phyloP scores from a whole-genome alignment of 2,113 vertebrate species.

The Platichthys flesus region DNA sequence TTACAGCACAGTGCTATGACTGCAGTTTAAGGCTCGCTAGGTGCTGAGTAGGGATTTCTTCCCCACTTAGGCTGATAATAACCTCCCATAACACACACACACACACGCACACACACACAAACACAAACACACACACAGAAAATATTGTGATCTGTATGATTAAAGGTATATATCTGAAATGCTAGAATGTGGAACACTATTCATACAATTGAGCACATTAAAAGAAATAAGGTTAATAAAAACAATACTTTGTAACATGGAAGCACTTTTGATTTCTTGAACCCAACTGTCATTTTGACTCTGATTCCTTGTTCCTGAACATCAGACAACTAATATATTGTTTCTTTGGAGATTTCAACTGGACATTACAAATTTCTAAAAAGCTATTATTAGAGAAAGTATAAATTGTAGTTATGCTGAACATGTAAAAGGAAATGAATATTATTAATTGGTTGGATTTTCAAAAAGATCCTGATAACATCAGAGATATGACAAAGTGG shows the following conservation, averaged over 20 bases:
- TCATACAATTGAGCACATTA: not conserved
- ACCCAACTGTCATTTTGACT: not conserved
- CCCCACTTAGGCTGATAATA: slow-evolving; percentile 66
- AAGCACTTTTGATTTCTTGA: too few species aligned
- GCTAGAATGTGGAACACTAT: not conserved
- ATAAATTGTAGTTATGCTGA: too few species aligned
- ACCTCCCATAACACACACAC: slow-evolving; percentile 33
- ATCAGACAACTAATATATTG: too few species aligned
- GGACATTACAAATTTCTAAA: too few species aligned
- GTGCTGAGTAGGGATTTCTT: slow-evolving; percentile 79
- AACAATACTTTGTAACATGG: not conserved
- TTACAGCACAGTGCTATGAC: slow-evolving; percentile 72
- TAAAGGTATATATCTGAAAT: not conserved
- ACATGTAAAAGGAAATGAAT: too few species aligned
- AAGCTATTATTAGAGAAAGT: too few species aligned
- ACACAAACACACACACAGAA: too few species aligned
- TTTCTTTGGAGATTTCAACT: too few species aligned
- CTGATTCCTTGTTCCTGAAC: too few species aligned
- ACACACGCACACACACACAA: not conserved
- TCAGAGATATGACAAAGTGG: too few species aligned
- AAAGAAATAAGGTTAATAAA: not conserved
- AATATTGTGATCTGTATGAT: not conserved
- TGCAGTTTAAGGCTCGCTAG: slow-evolving; percentile 69
- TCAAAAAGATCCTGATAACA: too few species aligned
- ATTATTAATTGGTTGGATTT: too few species aligned